These are phyloP conservation scores for Chondrosia reniformis DNA, from an alignment of 37 sponge, comb jelly and placozoan species.

Conservation along the genomic window DNA sequence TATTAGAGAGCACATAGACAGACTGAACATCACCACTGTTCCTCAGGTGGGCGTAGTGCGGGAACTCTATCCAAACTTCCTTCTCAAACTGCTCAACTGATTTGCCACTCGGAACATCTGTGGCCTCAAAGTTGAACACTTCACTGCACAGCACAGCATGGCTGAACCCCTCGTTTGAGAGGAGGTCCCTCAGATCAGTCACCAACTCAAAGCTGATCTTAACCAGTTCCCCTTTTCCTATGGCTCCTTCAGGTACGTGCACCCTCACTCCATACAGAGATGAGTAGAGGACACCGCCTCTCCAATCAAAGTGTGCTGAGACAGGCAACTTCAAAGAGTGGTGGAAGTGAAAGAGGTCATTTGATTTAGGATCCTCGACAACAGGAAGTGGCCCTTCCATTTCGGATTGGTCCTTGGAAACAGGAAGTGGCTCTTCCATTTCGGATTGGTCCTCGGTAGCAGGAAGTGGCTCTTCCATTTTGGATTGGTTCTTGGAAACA, in stretches of 20 bases:
- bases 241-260: constrained; percentile 19
- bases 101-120: background rate
- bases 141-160: background rate
- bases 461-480: no score
- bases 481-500: no score
- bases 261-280: constrained; percentile 8
- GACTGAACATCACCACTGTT: background rate
- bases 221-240: background rate
- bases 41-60: background rate
- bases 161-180: no score
- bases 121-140: constrained; percentile 8
- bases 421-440: no score
- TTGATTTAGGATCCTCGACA: no score
- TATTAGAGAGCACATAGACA: background rate
- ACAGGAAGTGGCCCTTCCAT: no score
- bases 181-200: no score
- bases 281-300: constrained; percentile 15
- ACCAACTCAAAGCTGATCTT: background rate
- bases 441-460: no score
- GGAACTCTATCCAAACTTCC: constrained; percentile 14
- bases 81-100: background rate
- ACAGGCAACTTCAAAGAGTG: no score
- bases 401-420: no score
- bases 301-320: background rate
- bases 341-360: no score